A percentile compares a stretch with the other conserved stretches of the same genome.
phyloP scores from a whole-genome alignment of 1,140 invertebrate species.

The Hermatobates lingyangjiaoensis region DNA sequence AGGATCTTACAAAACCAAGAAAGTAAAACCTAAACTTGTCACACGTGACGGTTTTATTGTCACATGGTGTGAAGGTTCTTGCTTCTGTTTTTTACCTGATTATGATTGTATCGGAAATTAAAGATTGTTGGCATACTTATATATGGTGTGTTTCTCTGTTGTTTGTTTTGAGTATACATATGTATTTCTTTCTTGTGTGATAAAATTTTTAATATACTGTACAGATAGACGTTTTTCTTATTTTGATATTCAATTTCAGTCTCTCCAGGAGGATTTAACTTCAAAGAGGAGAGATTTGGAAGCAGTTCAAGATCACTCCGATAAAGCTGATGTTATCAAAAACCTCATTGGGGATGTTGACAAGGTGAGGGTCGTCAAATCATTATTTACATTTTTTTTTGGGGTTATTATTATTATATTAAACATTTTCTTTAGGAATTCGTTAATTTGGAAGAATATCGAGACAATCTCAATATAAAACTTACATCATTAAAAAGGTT shows the following conservation, averaged over 20 bases:
- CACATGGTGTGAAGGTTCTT: too few species aligned
- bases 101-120: too few species aligned
- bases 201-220: not conserved
- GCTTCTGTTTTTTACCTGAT: too few species aligned
- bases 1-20: too few species aligned
- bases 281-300: conserved; percentile 33
- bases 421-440: conserved; percentile 12
- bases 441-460: conserved; percentile 24
- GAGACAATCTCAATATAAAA: conserved; percentile 36
- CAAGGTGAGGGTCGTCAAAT: conserved; percentile 25
- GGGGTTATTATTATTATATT: not conserved
- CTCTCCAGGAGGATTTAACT: conserved; percentile 43
- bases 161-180: too few species aligned
- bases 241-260: conserved; percentile 28
- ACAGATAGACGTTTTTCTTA: conserved; percentile 4
- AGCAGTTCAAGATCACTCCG: conserved; percentile 27
- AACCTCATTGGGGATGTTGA: conserved; percentile 29
- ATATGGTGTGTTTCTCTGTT: too few species aligned
- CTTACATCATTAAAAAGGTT: conserved; percentile 37
- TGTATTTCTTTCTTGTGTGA: not conserved
- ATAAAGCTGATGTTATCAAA: conserved; percentile 25
- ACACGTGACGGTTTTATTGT: too few species aligned
- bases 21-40: too few species aligned
- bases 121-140: too few species aligned
- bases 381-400: not conserved